Base-by-base conservation (phyloP, 2,888 invertebrate species). In the Amaurobius ferox region DNA sequence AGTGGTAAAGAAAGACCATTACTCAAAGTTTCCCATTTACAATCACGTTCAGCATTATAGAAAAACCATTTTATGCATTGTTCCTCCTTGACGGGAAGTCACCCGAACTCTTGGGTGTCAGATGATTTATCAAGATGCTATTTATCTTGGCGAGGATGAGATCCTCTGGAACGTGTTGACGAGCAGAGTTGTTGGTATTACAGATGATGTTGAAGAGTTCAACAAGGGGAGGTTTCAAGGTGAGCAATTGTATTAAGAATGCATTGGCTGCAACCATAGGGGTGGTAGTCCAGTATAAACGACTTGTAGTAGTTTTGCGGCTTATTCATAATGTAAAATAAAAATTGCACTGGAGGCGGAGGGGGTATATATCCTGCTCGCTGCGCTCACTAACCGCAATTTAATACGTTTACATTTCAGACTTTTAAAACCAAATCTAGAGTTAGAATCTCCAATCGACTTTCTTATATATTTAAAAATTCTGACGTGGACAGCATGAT, bases 21-120 rank as follows among this genome's bases (percentile, higher is more conserved):
- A 83, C 77, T 83, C 83, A 83, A n/a, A n/a, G 77, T 77, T 70
- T 83, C 66, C 35, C 83, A 83, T 83, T 83, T 77, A 83, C 55
- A 28, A 70, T 26, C 30, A 68, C 35, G 26, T 30, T 16, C 30
- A 16, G 32, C 5, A 19, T 16, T 80, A 48, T 26, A 40, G 1
- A 40, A 32, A 11, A 39, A 26, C 39, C 9, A 68, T 68, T 68
- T 68, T 30, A 68, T 68, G 5, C 23, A 39, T 39, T 40, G 30
- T 68, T 68, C 39, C 26, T 68, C 26, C 28, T 29, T 39, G 23
- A 26, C 3, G 6, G 23, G 13, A 68, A 55, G 73, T 66, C 70
- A 77, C 83, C 71, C 48, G 44, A 71, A 39, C 39, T 62, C 71
- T 62, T 64, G 71, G 35, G 64, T 67, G 73, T 76, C 81, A 76